These are phyloP conservation scores for Scytalopus superciliaris DNA, from an alignment of 2,113 vertebrate genomes.

Conservation along the genomic window DNA sequence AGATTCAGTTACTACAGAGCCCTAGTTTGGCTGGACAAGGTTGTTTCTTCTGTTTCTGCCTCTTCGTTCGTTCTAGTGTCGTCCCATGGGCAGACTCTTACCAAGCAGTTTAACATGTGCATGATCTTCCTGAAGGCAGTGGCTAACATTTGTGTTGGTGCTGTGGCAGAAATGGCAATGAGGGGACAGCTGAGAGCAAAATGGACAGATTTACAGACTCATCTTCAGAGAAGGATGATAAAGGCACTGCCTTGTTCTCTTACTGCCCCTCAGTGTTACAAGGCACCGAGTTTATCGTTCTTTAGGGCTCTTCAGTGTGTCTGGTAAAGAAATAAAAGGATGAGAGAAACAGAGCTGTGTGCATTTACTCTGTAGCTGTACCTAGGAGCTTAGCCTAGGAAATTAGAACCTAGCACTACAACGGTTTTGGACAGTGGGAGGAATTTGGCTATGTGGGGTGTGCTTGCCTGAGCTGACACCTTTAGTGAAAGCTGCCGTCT, in stretches of 20 bases:
- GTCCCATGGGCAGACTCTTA: not conserved
- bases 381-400: not conserved
- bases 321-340: not conserved
- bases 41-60: not conserved
- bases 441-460: not conserved
- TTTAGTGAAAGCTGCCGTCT: not conserved
- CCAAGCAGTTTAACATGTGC: not conserved
- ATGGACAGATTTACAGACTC: not conserved
- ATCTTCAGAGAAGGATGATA: not conserved
- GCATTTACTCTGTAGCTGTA: not conserved
- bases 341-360: not conserved
- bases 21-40: not conserved
- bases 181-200: not conserved
- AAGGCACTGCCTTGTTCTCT: not conserved
- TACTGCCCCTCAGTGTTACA: not conserved
- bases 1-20: not conserved
- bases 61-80: not conserved
- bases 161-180: not conserved
- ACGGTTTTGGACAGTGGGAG: not conserved
- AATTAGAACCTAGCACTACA: not conserved
- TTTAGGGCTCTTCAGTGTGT: not conserved
- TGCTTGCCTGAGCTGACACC: not conserved
- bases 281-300: not conserved
- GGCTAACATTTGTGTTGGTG: not conserved
- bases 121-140: not conserved